Evolutionary conservation across 2,113 vertebrate genomes (phyloP), one percentile per base, ranked within the genome.

Genomic region (Myocastor coypus): DNA sequence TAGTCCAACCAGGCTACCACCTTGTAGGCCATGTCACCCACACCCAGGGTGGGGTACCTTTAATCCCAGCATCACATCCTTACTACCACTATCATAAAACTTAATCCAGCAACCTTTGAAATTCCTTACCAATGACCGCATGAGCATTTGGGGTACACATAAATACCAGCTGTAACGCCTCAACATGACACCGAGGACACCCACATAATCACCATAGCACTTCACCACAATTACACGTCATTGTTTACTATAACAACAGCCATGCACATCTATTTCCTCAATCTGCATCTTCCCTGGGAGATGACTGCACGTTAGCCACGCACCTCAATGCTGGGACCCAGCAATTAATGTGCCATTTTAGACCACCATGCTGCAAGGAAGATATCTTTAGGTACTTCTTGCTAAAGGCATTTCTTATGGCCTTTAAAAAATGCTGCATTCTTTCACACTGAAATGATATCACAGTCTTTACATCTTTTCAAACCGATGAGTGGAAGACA

Each of bases 331-430:
- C 9, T 94, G 78, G 80, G 40, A 61, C 50, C 86, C 12, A 32
- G 30, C 63, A 91, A 83, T 30, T 40, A 87, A 42, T 14, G 10
- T 19, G 42, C 42, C 14, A 63, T 7, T 85, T 92, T 68, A 32
- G 32, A 80, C 7, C 22, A 61, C 17, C 16, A 0, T 61, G 22
- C 59, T 75, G 30, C 42, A 85, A 88, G 52, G 32, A 94, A 73
- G 34, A 37, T 66, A 12, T 26, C 46, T 94, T n/a, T 20, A 32
- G 30, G 30, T 83, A 46, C 22, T 63, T 37, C 28, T 68, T 37
- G 92, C 75, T 89, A 71, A 91, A 91, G 17, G 22, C 7, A 28
- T 75, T 77, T 94, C 75, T 89, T 55, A 92, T 34, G 10, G 37
- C n/a, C 42, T 87, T 87, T 22, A 75, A 86, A 94, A 94, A 22